Conservation (phyloP, 1,140 invertebrate genomes). For the Plutomurus gul region DNA sequence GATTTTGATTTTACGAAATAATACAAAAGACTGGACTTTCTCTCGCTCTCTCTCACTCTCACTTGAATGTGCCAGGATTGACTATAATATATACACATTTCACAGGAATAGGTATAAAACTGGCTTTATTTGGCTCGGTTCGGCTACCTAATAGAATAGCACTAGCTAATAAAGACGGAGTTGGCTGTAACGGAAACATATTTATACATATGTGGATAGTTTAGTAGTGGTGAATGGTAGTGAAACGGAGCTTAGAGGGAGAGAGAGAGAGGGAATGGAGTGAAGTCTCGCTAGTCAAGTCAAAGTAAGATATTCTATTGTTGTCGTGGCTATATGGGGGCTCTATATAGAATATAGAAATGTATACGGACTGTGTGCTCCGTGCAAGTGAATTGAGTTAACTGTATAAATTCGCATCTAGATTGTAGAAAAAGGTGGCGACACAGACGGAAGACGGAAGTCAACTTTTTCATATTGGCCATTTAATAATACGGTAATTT, state of each 20-base stretch:
- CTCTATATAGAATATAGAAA: not conserved
- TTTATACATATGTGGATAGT: no score
- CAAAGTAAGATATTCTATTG: constrained; percentile 6
- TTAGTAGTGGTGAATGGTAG: not conserved
- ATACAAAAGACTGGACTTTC: constrained; percentile 26
- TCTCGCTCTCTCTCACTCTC: not conserved
- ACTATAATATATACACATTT: not conserved
- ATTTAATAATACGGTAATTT: constrained; percentile 26
- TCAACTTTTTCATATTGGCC: constrained; percentile 12
- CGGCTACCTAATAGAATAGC: no score
- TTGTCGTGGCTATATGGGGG: not conserved
- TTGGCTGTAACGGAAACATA: no score
- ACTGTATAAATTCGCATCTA: not conserved
- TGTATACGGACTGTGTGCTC: not conserved
- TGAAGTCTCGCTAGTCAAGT: no score
- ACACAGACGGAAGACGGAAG: constrained; percentile 25
- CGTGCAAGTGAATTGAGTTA: not conserved
- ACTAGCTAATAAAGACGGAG: no score
- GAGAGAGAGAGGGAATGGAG: not conserved
- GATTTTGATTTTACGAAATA: constrained; percentile 25
- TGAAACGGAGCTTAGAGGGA: not conserved
- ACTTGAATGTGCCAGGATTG: not conserved
- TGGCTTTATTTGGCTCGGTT: no score
- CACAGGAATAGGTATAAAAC: not conserved
- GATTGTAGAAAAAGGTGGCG: constrained; percentile 22